Base-by-base conservation (phyloP, 2,797 vertebrate genomes). In the Clarias laeviceps region DNA sequence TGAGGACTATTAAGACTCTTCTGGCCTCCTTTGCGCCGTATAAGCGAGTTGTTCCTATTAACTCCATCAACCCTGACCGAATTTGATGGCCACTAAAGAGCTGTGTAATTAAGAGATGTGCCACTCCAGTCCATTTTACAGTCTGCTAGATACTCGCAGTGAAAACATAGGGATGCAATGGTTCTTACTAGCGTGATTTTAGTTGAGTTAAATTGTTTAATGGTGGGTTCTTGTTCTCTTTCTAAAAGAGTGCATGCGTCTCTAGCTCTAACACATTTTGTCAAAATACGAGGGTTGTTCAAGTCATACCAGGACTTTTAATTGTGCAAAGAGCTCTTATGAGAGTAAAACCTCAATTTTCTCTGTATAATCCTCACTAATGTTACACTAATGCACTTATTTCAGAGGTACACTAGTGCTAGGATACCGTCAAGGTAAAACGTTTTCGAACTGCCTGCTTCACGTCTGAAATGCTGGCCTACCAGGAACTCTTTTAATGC, bases 1-100 rank as follows among this genome's bases (percentile, higher is more conserved):
- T 76, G 54, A 34, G 85, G 66, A 59, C 59, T 65, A 62, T 59
- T 82, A 82, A 78, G 82, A 65, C 45, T 22, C 64, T 66, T 85
- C 72, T 62, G 82, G 62, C 56, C 40, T 81, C 22, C 34, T 78
- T 85, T 72, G 50, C 24, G 8, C 40, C 4, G 1, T 34, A 69
- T 70, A 72, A 77, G 6, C 20, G 73, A 80, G 78, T 45, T 24
- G 45, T 73, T 24, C 64, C 62, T 74, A 83, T 59, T 59, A 82
- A 82, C 17, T 84, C 74, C 22, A 76, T 74, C 80, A 82, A 62
- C 82, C 76, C 73, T 85, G 62, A 77, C 84, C 64, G 54, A 34
- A 45, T 65, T 64, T 64, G 64, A 34, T 84, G 34, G 83, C 73
- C 32, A 50, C 74, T 54, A 82, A 84, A 70, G 72, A 78, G 69